Evolutionary conservation across 2,113 vertebrate genomes (phyloP), one percentile per base, ranked within the genome.

Genomic region (Smithornis capensis): DNA sequence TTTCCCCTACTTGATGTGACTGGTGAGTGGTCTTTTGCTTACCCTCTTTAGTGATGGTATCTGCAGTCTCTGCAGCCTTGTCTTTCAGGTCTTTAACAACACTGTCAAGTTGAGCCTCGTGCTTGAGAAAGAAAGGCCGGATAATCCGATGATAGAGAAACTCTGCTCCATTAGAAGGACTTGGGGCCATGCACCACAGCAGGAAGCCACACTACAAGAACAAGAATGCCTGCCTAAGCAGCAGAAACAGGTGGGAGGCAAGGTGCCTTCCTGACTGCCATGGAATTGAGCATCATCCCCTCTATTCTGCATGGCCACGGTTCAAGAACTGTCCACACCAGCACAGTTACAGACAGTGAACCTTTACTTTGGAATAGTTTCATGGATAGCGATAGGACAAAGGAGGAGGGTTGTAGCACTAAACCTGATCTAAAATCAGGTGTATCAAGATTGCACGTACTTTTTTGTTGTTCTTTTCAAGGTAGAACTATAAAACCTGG

Each of bases 181-280:
- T 99, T 1, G 99, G 98, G 55, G 99, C 98, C 99, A 99, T 99
- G 97, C 99, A 99, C 99, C 99, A 99, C 83, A 99, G 62, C 97
- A 99, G 95, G 96, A 99, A 99, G 55, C 97, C 98, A 44, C 99
- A 99, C 99, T 99, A 52, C 35, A 59, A 42, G 74, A 85, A 71
- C 3, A 79, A 97, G 50, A 83, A 80, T 29, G 60, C 5, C 6
- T 4, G 24, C 6, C 0, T 29, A 11, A 63, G 68, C 35, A 15
- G 53, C 8, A 68, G 79, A 74, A 60, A 28, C 0, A 2, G 62
- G 18, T 1, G 52, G 55, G 50, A 74, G 22, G 49, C 14, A 73
- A 79, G 35, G 2, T 38, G 67, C 53, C 23, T 28, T 65, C 42
- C 67, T 21, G 59, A 47, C 40, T 47, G 33, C 19, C 59, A n/a